Percentiles rank a stretch among this genome's conserved stretches.
phyloP scores from a whole-genome alignment of 1,140 invertebrate species.

The Lutraria rhynchaena region DNA sequence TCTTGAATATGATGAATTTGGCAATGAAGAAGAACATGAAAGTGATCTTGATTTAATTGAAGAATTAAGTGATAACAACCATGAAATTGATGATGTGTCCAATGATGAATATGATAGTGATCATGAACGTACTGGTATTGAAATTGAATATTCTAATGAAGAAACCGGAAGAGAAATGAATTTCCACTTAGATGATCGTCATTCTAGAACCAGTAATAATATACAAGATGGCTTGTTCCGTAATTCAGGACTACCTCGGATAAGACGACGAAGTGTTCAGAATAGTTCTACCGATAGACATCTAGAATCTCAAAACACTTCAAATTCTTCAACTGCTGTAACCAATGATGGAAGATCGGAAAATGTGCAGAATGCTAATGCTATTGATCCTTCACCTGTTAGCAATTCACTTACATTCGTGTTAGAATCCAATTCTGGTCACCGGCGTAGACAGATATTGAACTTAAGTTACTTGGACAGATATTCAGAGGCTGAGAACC shows the following conservation, averaged over 20 bases:
- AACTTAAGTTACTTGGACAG: constrained; percentile 56
- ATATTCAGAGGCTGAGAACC: constrained; percentile 42
- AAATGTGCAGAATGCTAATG: neutral
- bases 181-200: neutral
- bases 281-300: neutral
- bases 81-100: neutral
- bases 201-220: neutral
- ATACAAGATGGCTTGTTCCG: constrained; percentile 19
- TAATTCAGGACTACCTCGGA: constrained; percentile 5
- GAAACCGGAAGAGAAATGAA: constrained; percentile 17
- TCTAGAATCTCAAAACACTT: neutral
- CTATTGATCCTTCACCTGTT: constrained; percentile 15
- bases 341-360: constrained; percentile 4
- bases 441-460: constrained; percentile 35
- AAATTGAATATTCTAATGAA: constrained; percentile 29
- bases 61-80: neutral
- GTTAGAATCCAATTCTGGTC: constrained; percentile 44
- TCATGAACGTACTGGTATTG: neutral
- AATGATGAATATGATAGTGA: neutral
- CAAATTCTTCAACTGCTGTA: neutral
- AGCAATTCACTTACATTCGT: constrained; percentile 52
- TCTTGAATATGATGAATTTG: neutral
- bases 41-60: constrained; percentile 49
- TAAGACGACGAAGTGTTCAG: neutral
- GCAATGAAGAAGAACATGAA: constrained; percentile 21